phyloP scores from a whole-genome alignment of 2,113 vertebrate species.

The Aspiorhynchus laticeps region DNA sequence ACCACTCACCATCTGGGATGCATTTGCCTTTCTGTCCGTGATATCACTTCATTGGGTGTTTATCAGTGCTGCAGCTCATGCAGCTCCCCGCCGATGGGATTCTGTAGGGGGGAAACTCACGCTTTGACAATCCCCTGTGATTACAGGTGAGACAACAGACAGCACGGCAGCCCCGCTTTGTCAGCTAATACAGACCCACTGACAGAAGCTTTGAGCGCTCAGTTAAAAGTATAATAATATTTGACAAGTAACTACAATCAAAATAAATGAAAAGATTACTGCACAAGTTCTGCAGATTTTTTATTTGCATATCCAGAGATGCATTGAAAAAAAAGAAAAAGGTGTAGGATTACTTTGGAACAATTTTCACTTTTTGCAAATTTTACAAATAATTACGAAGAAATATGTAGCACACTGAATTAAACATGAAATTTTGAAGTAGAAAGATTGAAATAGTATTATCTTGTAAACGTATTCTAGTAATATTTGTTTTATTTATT shows the following conservation, averaged over 20 bases:
- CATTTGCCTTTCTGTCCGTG: background rate
- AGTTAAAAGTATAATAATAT: background rate
- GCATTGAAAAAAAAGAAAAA: too few species aligned
- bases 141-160: constrained; percentile 27
- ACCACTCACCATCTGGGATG: constrained; percentile 33
- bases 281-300: background rate
- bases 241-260: constrained; percentile 1
- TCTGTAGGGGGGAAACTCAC: background rate
- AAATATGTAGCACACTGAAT: too few species aligned
- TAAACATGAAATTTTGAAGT: too few species aligned
- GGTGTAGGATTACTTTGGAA: background rate
- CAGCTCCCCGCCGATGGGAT: background rate
- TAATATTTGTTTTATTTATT: too few species aligned
- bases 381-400: too few species aligned
- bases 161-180: background rate
- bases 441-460: too few species aligned
- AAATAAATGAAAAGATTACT: constrained; percentile 20
- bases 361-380: too few species aligned
- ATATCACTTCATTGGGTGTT: constrained; percentile 16
- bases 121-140: constrained; percentile 33
- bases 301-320: background rate
- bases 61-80: background rate
- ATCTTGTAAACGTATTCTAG: too few species aligned
- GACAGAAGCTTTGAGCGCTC: background rate
- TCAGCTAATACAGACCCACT: constrained; percentile 6